Conservation (phyloP, 2,113 vertebrate species). For the Tyto alba region DNA sequence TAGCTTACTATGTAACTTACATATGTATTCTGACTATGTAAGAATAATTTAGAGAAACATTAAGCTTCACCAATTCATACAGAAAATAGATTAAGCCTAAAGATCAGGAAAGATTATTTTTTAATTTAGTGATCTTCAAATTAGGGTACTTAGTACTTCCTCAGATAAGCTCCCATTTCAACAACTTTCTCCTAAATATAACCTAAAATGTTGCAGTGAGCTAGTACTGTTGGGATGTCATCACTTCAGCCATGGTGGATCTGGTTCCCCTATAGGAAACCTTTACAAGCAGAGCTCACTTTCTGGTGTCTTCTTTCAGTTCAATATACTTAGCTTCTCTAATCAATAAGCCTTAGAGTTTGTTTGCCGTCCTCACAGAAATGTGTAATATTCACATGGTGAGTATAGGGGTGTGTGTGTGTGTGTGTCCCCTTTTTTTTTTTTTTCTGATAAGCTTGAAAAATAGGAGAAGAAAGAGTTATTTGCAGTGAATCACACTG, state of each 20-base stretch:
- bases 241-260: neutral
- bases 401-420: neutral
- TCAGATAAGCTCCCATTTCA: neutral
- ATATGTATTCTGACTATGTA: neutral
- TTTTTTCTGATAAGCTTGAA: neutral
- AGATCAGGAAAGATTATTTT: neutral
- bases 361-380: neutral
- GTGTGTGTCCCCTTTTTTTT: neutral
- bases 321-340: neutral
- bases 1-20: neutral
- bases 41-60: neutral
- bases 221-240: neutral
- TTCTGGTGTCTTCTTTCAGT: neutral
- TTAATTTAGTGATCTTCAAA: neutral
- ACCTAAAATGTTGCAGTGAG: neutral
- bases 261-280: neutral
- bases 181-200: neutral
- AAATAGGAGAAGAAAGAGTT: neutral
- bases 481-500: neutral
- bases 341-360: neutral
- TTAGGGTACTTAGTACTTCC: neutral
- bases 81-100: neutral
- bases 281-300: neutral
- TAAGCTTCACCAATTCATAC: neutral
- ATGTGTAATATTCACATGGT: neutral